Percentiles rank a stretch among this genome's conserved stretches.
Evolutionary conservation across 2,797 vertebrate species (phyloP).

Genomic region (Poeciliopsis presidionis): DNA sequence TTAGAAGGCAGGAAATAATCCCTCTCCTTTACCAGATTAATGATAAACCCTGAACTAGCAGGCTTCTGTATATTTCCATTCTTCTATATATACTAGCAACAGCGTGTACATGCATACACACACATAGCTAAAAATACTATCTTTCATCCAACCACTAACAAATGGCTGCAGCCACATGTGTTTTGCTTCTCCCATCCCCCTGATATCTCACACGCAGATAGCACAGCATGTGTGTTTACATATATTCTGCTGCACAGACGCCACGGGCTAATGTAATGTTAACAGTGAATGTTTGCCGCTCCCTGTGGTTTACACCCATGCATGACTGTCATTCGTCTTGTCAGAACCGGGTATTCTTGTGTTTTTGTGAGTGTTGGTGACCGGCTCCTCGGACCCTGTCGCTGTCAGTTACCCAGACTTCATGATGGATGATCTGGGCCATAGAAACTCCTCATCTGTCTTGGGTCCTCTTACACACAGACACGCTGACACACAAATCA

Average conservation of each 20-base stretch:
- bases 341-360: constrained; percentile 45
- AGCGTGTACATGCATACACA: constrained; percentile 13
- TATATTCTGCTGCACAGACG: constrained; percentile 45
- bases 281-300: constrained; percentile 62
- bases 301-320: constrained; percentile 45
- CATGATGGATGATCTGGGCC: constrained; percentile 74
- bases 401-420: constrained; percentile 70
- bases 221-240: constrained; percentile 43
- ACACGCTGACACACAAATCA: constrained; percentile 27
- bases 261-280: constrained; percentile 72
- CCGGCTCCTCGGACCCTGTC: constrained; percentile 72
- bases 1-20: constrained; percentile 27
- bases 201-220: constrained; percentile 17
- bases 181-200: constrained; percentile 21
- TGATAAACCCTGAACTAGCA: constrained; percentile 45
- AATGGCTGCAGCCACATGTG: not conserved
- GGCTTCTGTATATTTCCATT: constrained; percentile 4
- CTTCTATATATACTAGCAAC: not conserved
- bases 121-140: constrained; percentile 5
- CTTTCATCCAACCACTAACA: constrained; percentile 7
- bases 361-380: constrained; percentile 32
- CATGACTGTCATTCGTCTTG: constrained; percentile 72
- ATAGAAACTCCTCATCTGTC: constrained; percentile 48
- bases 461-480: constrained; percentile 9
- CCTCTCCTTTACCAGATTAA: constrained; percentile 18